Base-by-base conservation (phyloP, 2,113 vertebrate species). In the Herpetotheres cachinnans region DNA sequence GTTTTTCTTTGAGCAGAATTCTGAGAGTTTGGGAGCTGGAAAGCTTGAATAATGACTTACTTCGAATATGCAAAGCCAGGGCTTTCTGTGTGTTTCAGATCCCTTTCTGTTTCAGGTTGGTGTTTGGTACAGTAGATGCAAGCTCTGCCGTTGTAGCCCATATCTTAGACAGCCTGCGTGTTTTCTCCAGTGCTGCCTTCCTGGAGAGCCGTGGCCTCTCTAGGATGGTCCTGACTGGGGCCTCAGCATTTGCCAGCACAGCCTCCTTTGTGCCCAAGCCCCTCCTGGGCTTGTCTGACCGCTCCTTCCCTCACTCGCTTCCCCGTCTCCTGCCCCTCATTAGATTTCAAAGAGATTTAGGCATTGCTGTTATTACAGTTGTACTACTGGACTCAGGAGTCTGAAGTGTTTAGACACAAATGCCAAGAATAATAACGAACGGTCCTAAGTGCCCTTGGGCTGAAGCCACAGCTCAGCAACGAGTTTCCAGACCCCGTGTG, bases 31-130 rank as follows among this genome's bases (percentile, higher is more conserved):
- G 74, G 91, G 67, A 94, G 70, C 78, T 93, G 50, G 82, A 80
- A 96, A 93, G 74, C 84, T 40, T 93, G 71, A 95, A 93, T 88
- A 95, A 96, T 93, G 32, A 82, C 62, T 92, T 85, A 42, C 34
- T 86, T 89, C 59, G 86, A 81, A 81, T 74, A 82, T 70, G 70
- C 69, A 80, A 88, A 59, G 72, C 58, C 79, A 78, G 56, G 32
- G 55, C 21, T 95, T 96, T 91, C 40, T 32, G 14, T 42, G 49
- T 61, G 44, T 89, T 77, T 69, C 79, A 63, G 70, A 70, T 42
- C 42, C 55, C 59, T 77, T 78, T 61, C 40, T 72, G 86, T 65
- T 72, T 42, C 67, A 83, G 63, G 52, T 5, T 3, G 4, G 24
- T 62, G 66, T 85, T 91, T 46, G n/a, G 20, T 47, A 27, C 0